Conservation (phyloP, 2,888 invertebrate species). For the Panorpa germanica region DNA sequence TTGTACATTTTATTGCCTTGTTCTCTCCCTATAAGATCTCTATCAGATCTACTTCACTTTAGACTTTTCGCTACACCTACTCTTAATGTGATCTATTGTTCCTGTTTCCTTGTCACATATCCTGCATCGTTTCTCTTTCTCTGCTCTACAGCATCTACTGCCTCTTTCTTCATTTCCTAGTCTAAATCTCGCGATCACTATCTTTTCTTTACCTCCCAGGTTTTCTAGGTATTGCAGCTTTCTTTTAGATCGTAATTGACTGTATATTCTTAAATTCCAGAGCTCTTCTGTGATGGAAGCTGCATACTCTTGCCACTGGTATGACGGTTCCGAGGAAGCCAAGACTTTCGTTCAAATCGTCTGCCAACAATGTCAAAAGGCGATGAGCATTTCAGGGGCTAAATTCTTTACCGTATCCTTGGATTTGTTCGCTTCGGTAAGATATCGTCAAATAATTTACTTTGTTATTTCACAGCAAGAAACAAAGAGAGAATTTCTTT, state of each 20-base stretch:
- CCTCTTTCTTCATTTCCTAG: too few relatives aligned
- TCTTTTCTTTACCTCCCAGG: too few relatives aligned
- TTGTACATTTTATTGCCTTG: background rate
- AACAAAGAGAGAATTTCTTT: background rate
- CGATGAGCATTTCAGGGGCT: conserved; percentile 75
- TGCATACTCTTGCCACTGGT: conserved; percentile 81
- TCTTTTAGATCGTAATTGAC: background rate
- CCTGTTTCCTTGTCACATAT: too few relatives aligned
- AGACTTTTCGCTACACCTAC: too few relatives aligned
- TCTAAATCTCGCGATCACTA: too few relatives aligned
- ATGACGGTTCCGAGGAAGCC: conserved; percentile 76
- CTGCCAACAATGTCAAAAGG: conserved; percentile 78
- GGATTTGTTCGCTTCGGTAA: conserved; percentile 74
- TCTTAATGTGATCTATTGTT: too few relatives aligned
- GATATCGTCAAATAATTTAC: conserved; percentile 16
- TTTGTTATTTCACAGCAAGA: conserved; percentile 10
- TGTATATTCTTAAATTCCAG: conserved; percentile 25
- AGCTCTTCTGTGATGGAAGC: conserved; percentile 86
- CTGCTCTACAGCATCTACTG: too few relatives aligned
- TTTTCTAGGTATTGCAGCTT: background rate
- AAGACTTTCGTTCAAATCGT: conserved; percentile 83
- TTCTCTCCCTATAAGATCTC: too few relatives aligned
- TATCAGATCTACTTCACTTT: too few relatives aligned
- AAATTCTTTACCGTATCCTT: conserved; percentile 78
- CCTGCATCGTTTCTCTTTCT: too few relatives aligned